phyloP scores from a whole-genome alignment of 2,113 vertebrate genomes.

The Megaceryle torquata region DNA sequence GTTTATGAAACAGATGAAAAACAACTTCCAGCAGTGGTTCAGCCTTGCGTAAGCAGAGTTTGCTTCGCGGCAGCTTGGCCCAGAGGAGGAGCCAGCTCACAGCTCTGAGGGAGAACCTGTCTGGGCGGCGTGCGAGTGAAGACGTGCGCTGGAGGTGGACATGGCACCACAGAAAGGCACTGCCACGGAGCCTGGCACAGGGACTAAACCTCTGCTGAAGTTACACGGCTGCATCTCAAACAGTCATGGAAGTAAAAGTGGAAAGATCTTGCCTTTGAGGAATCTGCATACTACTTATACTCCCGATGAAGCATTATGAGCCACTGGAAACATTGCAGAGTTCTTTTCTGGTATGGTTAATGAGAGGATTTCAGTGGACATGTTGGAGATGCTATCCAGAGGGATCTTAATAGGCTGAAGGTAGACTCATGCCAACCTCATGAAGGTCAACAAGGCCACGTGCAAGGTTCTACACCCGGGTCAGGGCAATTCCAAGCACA shows the following conservation, averaged over 20 bases:
- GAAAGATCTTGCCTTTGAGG: background rate
- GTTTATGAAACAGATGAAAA: background rate
- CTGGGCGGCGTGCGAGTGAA: background rate
- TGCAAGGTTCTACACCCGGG: too few species aligned
- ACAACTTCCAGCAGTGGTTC: background rate
- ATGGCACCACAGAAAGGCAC: background rate
- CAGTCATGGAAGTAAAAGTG: background rate
- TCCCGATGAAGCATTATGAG: background rate
- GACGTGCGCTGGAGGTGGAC: background rate
- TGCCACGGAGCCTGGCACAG: background rate
- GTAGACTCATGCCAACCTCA: too few species aligned
- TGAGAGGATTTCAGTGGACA: background rate
- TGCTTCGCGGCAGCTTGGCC: background rate
- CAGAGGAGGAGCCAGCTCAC: background rate
- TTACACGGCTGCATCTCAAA: background rate
- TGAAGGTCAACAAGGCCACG: too few species aligned
- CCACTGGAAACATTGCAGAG: background rate
- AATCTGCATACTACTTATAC: background rate
- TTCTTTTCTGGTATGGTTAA: background rate
- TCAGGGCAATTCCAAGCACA: too few species aligned
- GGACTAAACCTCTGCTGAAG: background rate
- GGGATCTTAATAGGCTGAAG: too few species aligned
- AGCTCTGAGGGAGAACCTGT: slow-evolving; percentile 12
- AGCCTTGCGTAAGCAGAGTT: background rate
- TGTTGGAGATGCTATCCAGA: too few species aligned